Evolutionary conservation across 2,113 vertebrate genomes (phyloP).

Genomic region (Zosterops lateralis): DNA sequence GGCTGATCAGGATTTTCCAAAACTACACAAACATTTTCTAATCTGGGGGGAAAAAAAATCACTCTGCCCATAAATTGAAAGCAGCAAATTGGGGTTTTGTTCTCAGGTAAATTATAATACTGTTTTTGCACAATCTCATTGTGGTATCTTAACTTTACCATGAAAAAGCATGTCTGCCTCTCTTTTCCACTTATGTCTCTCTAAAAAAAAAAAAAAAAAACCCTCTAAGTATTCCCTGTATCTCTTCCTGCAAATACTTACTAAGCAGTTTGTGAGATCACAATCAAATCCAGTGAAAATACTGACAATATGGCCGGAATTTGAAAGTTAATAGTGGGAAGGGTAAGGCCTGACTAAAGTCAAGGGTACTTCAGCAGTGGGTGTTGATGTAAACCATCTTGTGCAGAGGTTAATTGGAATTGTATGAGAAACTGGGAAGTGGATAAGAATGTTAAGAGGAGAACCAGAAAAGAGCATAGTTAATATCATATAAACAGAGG

Average conservation of each 20-base stretch:
- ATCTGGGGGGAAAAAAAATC: neutral
- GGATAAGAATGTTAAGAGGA: neutral
- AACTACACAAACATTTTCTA: neutral
- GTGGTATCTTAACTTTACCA: neutral
- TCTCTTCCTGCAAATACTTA: neutral
- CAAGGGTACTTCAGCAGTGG: neutral
- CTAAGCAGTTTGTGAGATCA: neutral
- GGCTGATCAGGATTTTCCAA: neutral
- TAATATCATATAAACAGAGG: neutral
- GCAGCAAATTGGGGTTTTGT: neutral
- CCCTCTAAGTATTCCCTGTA: neutral
- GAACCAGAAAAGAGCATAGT: neutral
- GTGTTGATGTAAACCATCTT: neutral
- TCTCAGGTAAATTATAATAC: neutral
- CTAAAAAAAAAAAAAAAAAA: neutral
- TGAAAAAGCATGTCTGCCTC: neutral
- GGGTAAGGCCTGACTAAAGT: neutral
- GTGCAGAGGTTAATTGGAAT: neutral
- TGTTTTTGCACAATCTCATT: neutral
- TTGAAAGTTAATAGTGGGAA: neutral
- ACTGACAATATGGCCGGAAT: neutral
- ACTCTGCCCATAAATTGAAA: neutral
- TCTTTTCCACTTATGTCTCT: neutral
- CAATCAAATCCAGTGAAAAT: neutral
- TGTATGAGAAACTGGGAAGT: neutral